Evolutionary conservation across 2,888 invertebrate genomes (phyloP), one percentile per base, ranked within the genome.

Genomic region (Caprella mutica): DNA sequence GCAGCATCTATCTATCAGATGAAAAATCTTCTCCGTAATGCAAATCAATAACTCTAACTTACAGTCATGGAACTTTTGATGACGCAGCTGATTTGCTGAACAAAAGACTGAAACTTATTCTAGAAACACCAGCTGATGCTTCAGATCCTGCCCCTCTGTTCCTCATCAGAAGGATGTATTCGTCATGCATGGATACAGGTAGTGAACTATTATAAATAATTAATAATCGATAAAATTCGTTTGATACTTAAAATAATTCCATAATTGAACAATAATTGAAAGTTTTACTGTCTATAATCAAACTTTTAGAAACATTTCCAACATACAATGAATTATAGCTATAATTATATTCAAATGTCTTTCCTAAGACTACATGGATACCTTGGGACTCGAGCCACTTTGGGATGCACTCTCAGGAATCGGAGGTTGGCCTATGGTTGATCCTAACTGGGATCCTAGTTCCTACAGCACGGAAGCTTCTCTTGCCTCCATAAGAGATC

Each of bases 341-440:
- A n/a, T n/a, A n/a, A n/a, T n/a, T n/a, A n/a, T n/a, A n/a, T n/a
- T n/a, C 14, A 35, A 12, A 35, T 35, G 35, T 35, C 12, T 35
- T 9, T 35, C 9, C 14, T 12, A 12, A 53, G 33, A 23, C 12
- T 44, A 50, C 19, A 52, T 61, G 58, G 48, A 61, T 40, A 50
- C 29, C 24, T 17, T 61, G n/a, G 61, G 61, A 12, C 14, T 61
- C 21, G 55, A 29, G 2, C 58, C 61, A 1, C 44, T 63, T 12
- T 52, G 50, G 23, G 51, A 51, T 33, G 51, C 56, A 3, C 9
- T 63, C n/a, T n/a, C 17, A 6, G 44, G 46, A 35, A 54, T 51
- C 19, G 61, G 61, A 5, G 61, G 61, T 4, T 61, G 61, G 61
- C 61, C 61, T 3, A 58, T 61, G 52, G 58, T 55, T 17, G n/a